Conservation (phyloP, 2,888 invertebrate species). For the Folsomia manolachei region DNA sequence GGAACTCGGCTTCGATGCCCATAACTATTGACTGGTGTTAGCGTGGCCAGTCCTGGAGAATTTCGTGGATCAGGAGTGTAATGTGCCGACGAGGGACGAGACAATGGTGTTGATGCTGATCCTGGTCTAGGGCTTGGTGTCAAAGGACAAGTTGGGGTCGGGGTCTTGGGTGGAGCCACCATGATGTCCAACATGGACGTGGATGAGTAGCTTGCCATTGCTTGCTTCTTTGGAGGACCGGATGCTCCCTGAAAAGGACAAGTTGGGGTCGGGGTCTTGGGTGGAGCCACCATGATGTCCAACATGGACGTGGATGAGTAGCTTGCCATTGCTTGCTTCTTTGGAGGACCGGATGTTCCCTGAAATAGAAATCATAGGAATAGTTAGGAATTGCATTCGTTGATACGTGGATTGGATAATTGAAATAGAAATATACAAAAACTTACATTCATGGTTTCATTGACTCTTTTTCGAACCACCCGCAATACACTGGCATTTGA, state of each 20-base stretch:
- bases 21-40: conserved; percentile 9
- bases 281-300: conserved; percentile 39
- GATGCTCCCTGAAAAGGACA: conserved; percentile 36
- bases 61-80: conserved; percentile 18
- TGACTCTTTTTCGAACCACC: conserved; percentile 47
- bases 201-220: conserved; percentile 28
- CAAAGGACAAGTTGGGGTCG: conserved; percentile 44
- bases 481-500: conserved; percentile 43
- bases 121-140: conserved; percentile 47
- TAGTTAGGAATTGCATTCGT: too few species aligned
- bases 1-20: conserved; percentile 25
- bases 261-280: conserved; percentile 47
- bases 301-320: too few species aligned
- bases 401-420: too few species aligned
- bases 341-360: conserved; percentile 39
- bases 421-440: not conserved
- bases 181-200: too few species aligned
- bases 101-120: conserved; percentile 31
- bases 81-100: conserved; percentile 44
- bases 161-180: conserved; percentile 45
- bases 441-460: conserved; percentile 40
- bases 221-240: conserved; percentile 46
- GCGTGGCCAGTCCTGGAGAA: conserved; percentile 15
- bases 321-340: conserved; percentile 40
- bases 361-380: conserved; percentile 23